These are phyloP conservation scores for Haemorhous mexicanus DNA, from an alignment of 2,113 vertebrate genomes.

Conservation along the genomic window DNA sequence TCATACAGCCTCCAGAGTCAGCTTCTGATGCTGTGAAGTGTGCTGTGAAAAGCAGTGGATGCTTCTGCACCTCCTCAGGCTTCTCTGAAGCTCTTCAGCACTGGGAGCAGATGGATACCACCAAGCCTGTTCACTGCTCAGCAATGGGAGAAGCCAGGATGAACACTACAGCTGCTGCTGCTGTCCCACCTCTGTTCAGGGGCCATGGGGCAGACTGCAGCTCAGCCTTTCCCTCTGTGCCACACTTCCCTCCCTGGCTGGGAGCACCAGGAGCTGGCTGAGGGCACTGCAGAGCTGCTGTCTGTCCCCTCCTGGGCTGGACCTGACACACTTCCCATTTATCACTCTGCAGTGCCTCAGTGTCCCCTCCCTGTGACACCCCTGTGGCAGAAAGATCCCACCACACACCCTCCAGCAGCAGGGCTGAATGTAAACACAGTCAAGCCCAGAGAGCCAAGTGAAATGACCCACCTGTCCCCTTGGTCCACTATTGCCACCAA, in stretches of 20 bases:
- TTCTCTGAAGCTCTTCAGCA: neutral
- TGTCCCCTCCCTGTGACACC: neutral
- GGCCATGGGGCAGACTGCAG: neutral
- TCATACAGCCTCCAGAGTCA: neutral
- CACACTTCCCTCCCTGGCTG: fast-evolving
- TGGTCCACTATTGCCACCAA: neutral
- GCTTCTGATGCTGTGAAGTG: neutral
- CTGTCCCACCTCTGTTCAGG: neutral
- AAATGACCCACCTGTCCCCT: neutral
- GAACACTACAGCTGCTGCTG: neutral
- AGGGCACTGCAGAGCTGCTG: neutral
- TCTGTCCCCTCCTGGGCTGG: neutral
- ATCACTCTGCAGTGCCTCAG: neutral
- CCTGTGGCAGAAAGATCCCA: neutral
- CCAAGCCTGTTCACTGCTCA: neutral
- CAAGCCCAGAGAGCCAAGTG: neutral
- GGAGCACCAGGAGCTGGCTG: neutral
- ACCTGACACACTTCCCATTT: neutral
- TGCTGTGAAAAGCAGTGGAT: neutral
- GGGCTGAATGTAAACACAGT: neutral
- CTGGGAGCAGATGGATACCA: neutral
- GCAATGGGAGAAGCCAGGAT: neutral
- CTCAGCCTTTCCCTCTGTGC: neutral
- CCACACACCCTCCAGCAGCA: neutral
- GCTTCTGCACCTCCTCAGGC: neutral